Evolutionary conservation across 2,888 invertebrate species (phyloP).

Genomic region (Cephus pygmeus): DNA sequence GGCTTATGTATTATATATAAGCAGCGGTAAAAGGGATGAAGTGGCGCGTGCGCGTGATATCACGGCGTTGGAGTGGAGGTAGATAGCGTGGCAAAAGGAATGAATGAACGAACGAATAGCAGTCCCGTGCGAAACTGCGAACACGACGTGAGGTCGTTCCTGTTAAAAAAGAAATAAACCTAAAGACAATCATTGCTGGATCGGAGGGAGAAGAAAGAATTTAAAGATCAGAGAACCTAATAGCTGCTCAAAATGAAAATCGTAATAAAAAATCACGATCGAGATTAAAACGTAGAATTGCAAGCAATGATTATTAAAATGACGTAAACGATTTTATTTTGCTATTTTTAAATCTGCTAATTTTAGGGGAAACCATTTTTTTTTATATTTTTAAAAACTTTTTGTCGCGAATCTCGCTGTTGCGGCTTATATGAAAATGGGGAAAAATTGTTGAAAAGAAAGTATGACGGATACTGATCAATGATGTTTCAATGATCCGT

Average conservation of each 20-base stretch:
- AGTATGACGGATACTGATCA: neutral
- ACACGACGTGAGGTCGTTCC: conserved; percentile 31
- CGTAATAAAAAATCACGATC: neutral
- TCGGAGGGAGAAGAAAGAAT: neutral
- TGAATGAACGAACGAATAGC: conserved; percentile 15
- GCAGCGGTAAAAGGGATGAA: neutral
- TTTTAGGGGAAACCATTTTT: neutral
- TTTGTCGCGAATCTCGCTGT: too few relatives aligned
- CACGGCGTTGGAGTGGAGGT: neutral
- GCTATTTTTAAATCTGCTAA: neutral
- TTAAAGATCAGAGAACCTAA: neutral
- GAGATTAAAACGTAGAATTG: neutral
- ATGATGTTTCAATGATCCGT: neutral
- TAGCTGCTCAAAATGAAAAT: neutral
- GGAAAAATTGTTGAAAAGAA: neutral
- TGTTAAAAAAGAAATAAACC: conserved; percentile 8
- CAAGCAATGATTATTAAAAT: neutral
- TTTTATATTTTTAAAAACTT: neutral
- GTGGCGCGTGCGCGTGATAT: neutral
- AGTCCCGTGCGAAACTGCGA: conserved; percentile 49
- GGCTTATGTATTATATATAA: neutral
- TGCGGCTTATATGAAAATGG: neutral
- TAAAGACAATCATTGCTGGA: neutral
- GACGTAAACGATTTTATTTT: neutral
- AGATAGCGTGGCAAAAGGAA: neutral